These are phyloP conservation scores for Drosophila ambigua DNA, from an alignment of 1,140 invertebrate genomes.

Conservation along the genomic window DNA sequence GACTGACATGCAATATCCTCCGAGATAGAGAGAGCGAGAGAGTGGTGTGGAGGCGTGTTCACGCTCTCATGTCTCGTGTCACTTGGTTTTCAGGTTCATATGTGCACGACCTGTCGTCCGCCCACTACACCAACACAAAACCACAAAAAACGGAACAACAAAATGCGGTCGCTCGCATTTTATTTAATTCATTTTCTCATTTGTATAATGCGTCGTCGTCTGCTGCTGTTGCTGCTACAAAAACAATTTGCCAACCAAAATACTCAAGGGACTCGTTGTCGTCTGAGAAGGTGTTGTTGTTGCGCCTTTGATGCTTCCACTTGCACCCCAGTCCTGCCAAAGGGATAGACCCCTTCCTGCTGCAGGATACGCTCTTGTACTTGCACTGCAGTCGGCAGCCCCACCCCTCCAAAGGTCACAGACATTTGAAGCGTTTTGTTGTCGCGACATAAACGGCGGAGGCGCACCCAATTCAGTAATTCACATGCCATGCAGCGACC, in stretches of 20 bases:
- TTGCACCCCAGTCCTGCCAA: background rate
- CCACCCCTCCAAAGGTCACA: conserved; percentile 60
- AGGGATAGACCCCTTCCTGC: background rate
- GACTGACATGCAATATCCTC: no score
- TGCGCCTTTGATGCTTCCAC: conserved; percentile 36
- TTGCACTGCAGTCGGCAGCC: no score
- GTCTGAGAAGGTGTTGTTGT: conserved; percentile 30
- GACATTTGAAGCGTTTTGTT: conserved; percentile 72
- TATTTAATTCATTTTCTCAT: conserved; percentile 56
- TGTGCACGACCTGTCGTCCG: background rate
- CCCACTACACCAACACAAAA: background rate
- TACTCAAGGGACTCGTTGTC: conserved; percentile 63
- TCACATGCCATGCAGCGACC: conserved; percentile 55
- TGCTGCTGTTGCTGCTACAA: background rate
- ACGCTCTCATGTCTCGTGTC: no score
- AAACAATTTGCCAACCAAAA: conserved; percentile 47
- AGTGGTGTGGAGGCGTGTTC: no score
- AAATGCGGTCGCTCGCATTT: conserved; percentile 1
- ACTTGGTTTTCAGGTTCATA: background rate
- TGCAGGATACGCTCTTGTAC: background rate
- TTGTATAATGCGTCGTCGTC: conserved; percentile 57
- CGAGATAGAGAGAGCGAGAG: no score
- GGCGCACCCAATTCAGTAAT: conserved; percentile 54
- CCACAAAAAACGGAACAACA: conserved; percentile 10
- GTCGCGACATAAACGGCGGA: conserved; percentile 53